Percentiles rank a stretch among this genome's conserved stretches.
These are phyloP conservation scores for Chinchilla lanigera DNA, from an alignment of 2,113 vertebrate species.

Conservation along the genomic window DNA sequence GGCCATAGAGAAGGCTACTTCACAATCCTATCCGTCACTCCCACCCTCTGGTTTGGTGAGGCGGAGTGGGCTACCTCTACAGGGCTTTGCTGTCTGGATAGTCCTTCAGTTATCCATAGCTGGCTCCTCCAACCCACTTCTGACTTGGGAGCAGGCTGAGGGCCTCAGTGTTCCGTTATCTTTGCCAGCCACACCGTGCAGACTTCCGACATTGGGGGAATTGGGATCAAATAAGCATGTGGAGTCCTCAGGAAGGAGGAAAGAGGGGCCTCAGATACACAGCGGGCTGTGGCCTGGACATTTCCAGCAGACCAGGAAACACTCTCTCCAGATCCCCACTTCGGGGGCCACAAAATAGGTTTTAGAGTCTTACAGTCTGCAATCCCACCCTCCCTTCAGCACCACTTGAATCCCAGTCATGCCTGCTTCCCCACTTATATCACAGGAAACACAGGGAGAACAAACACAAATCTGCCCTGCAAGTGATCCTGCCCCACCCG, in stretches of 20 bases:
- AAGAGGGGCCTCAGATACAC: too few relatives aligned
- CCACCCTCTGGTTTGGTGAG: background rate
- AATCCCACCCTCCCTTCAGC: background rate
- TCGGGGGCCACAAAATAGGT: background rate
- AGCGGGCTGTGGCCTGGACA: fast-evolving
- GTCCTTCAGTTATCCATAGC: background rate
- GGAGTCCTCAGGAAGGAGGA: background rate
- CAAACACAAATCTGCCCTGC: too few relatives aligned
- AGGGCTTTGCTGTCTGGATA: background rate
- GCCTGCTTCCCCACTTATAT: background rate
- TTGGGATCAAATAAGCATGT: background rate
- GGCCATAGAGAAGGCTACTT: background rate
- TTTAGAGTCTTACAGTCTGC: background rate
- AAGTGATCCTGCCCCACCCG: fast-evolving
- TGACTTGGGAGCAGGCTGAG: background rate
- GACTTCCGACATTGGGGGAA: background rate
- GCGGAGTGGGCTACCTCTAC: too few relatives aligned
- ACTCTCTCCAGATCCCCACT: background rate
- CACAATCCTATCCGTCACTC: background rate
- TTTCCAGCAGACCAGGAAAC: background rate
- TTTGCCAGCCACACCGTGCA: background rate
- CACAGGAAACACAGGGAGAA: background rate
- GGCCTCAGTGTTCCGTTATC: fast-evolving
- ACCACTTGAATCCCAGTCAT: background rate
- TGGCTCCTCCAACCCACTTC: background rate